Base-by-base conservation (phyloP, 2,113 vertebrate genomes). In the Psilopogon haemacephalus region DNA sequence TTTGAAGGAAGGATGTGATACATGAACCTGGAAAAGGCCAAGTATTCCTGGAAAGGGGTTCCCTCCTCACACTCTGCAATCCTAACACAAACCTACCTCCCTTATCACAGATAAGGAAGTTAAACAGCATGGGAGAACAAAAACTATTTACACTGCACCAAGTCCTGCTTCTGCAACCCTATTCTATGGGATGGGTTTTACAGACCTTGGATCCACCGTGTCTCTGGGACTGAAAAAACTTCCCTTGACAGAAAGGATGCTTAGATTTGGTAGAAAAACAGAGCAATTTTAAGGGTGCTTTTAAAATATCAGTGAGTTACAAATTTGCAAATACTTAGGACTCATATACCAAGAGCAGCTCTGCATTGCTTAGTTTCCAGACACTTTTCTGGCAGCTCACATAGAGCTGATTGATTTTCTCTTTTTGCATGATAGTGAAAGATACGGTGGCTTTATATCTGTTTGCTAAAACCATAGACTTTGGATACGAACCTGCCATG, bases 401-500 rank as follows among this genome's bases (percentile, higher is more conserved):
- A 28, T 5, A 62, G 24, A 27, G 63, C 17, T 56, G 19, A 37
- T 79, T 40, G 37, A 26, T 73, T 44, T 33, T 54, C 14, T 55
- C 5, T 40, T 40, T 82, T 52, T 33, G 1, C 67, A 23, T 24
- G 44, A 80, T 32, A 72, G 17, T 10, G 38, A 84, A 91, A 88
- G 28, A 70, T 35, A 64, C 1, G 9, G 18, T 23, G 28, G 4
- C 55, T 84, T 58, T 58, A 9, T 33, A 59, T 18, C 46, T 42
- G 6, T 76, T 73, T 62, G 12, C 28, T 76, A 55, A 81, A 87
- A 58, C n/a, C 18, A 48, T 15, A 50, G 55, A 35, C 26, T 87
- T 58, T 70, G 44, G 62, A 73, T 63, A 75, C 94, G 12, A 97
- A 99, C 99, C 99, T 99, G 97, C 99, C 99, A 19, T 99, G 99